phyloP scores from a whole-genome alignment of 2,797 vertebrate species.

The Harpagifer antarcticus region DNA sequence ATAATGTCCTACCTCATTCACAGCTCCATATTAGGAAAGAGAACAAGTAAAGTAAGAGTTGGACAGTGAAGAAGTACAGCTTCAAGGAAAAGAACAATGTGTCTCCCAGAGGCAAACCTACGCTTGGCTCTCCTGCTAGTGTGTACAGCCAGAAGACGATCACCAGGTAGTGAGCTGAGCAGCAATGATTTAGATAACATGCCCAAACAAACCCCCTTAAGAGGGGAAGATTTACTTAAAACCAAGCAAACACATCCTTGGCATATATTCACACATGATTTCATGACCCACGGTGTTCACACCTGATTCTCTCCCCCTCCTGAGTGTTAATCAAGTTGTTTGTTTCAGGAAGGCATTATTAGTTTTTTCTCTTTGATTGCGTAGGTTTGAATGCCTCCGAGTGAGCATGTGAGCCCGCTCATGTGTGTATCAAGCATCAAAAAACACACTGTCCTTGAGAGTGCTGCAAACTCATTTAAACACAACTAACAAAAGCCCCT shows the following conservation, averaged over 20 bases:
- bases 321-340: slow-evolving; percentile 75
- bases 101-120: slow-evolving; percentile 51
- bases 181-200: slow-evolving; percentile 43
- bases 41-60: slow-evolving; percentile 9
- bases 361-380: slow-evolving; percentile 54
- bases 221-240: slow-evolving; percentile 28
- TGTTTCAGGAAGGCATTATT: slow-evolving; percentile 63
- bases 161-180: slow-evolving; percentile 42
- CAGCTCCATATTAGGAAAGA: slow-evolving; percentile 5
- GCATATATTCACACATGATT: slow-evolving; percentile 72
- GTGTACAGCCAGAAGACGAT: slow-evolving; percentile 50
- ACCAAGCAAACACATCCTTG: slow-evolving; percentile 44
- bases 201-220: slow-evolving; percentile 39
- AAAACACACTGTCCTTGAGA: slow-evolving; percentile 52
- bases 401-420: slow-evolving; percentile 25
- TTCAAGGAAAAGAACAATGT: slow-evolving; percentile 43
- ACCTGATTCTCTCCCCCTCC: slow-evolving; percentile 72
- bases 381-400: slow-evolving; percentile 46
- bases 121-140: slow-evolving; percentile 31
- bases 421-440: slow-evolving; percentile 12
- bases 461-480: slow-evolving; percentile 39
- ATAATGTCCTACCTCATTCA: neutral
- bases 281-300: slow-evolving; percentile 68
- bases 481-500: slow-evolving; percentile 34
- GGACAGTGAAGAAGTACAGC: slow-evolving; percentile 48